These are phyloP conservation scores for Bradypodion ventrale DNA, from an alignment of 2,797 vertebrate species.

Conservation along the genomic window DNA sequence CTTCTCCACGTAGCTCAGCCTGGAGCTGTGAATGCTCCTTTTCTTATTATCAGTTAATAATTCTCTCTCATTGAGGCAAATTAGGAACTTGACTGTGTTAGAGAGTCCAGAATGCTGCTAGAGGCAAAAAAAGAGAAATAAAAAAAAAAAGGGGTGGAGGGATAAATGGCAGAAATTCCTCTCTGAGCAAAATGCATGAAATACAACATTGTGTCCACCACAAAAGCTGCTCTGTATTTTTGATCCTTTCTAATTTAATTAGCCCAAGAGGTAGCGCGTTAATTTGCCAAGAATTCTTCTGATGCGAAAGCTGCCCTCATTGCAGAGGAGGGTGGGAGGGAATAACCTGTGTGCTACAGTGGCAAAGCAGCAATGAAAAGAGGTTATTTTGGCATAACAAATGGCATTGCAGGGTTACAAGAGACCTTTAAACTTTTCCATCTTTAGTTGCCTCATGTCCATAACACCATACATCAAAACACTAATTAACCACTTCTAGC, in stretches of 20 bases:
- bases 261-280: constrained; percentile 99
- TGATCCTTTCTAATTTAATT: constrained; percentile 99
- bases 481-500: constrained; percentile 80
- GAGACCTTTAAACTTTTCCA: constrained; percentile 86
- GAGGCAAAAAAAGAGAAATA: constrained; percentile 84
- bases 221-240: constrained; percentile 98
- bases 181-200: constrained; percentile 94
- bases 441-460: constrained; percentile 81
- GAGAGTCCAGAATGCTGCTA: constrained; percentile 91
- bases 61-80: constrained; percentile 99
- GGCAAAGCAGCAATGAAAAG: constrained; percentile 83
- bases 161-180: constrained; percentile 98
- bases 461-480: constrained; percentile 77
- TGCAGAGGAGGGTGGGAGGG: constrained; percentile 81
- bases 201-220: constrained; percentile 98
- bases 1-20: constrained; percentile 81
- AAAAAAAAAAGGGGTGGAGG: constrained; percentile 50
- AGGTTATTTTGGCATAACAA: constrained; percentile 85
- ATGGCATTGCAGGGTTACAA: constrained; percentile 83
- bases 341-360: constrained; percentile 89
- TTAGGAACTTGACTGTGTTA: constrained; percentile 98
- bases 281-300: constrained; percentile 99
- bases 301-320: constrained; percentile 95
- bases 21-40: constrained; percentile 84
- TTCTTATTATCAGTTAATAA: constrained; percentile 99